Conservation (phyloP, 2,113 vertebrate genomes). For the Podocnemis expansa region DNA sequence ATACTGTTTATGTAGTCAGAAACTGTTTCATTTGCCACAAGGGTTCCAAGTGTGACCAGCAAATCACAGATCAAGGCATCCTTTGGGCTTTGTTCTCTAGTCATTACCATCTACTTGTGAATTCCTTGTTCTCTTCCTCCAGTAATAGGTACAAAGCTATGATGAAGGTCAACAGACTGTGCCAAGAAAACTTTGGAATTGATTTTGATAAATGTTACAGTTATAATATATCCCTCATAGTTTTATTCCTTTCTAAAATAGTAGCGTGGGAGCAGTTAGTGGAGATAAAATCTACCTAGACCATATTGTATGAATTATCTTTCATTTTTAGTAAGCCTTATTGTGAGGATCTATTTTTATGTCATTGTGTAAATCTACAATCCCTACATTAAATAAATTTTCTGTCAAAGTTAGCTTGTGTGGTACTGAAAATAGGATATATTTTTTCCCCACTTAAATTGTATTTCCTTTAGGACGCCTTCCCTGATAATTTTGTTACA, state of each 20-base stretch:
- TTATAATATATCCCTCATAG: not conserved
- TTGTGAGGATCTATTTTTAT: constrained; percentile 6
- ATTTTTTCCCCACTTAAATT: not conserved
- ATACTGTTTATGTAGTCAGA: not conserved
- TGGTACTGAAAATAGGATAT: not conserved
- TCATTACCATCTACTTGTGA: not conserved
- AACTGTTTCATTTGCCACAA: constrained; percentile 23
- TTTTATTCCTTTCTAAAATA: constrained; percentile 17
- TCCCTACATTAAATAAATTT: constrained; percentile 10
- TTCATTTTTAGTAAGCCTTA: constrained; percentile 15
- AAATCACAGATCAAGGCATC: not conserved
- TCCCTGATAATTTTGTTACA: constrained; percentile 9
- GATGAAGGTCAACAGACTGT: constrained; percentile 43
- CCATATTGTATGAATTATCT: constrained; percentile 30
- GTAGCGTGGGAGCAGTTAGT: constrained; percentile 29
- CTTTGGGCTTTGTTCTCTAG: constrained; percentile 30
- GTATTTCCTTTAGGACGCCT: not conserved
- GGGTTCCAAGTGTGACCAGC: not conserved
- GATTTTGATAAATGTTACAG: constrained; percentile 50
- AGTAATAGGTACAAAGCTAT: not conserved
- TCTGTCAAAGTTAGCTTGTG: not conserved
- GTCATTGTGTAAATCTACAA: constrained; percentile 24
- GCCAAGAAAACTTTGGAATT: constrained; percentile 45
- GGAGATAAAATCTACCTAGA: constrained; percentile 49
- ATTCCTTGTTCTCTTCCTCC: constrained; percentile 28